Evolutionary conservation across 2,113 vertebrate genomes (phyloP), one percentile per base, ranked within the genome.

Genomic region (Seriola rivoliana): DNA sequence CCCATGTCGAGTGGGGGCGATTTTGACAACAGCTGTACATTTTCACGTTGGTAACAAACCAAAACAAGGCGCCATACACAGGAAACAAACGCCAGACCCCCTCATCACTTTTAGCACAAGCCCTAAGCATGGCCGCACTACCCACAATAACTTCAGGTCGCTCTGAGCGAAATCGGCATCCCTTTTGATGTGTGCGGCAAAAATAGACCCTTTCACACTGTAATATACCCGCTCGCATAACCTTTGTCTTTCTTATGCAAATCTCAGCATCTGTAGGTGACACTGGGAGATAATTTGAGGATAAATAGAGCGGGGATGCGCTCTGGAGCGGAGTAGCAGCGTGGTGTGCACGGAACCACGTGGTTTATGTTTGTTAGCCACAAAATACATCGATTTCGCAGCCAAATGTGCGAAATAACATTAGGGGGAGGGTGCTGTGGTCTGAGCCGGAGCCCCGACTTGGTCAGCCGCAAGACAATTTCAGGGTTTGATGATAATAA

Each of bases 351-450:
- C 87, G 92, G 84, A 95, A 97, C 96, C 97, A 97, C 97, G 97
- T 97, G 97, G 96, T 96, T 97, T 95, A 19, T 97, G 96, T 97
- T 97, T 97, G 96, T 95, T 96, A 93, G 94, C 94, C 93, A 93
- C 94, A 91, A 94, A 97, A 96, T 94, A 78, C 94, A 85, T 86
- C 88, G 89, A 93, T 95, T 96, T 95, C 81, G 62, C 89, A 74
- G 68, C 48, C 55, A 90, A 95, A 96, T 87, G 82, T 70, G 68
- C 69, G 42, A 72, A 93, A 82, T 84, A 85, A 83, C 57, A 23
- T 3, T 64, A 4, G n/a, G 3, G 5, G 8, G 23, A 14, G 52
- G 81, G 38, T 3, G 38, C 40, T 21, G 50, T 0, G 10, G 8
- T 68, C 42, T 10, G 2, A 19, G 48, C 13, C 9, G 21, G 40